Base-by-base conservation (phyloP, 35 echinoderm and acorn worm genomes). In the Heliocidaris erythrogramma region DNA sequence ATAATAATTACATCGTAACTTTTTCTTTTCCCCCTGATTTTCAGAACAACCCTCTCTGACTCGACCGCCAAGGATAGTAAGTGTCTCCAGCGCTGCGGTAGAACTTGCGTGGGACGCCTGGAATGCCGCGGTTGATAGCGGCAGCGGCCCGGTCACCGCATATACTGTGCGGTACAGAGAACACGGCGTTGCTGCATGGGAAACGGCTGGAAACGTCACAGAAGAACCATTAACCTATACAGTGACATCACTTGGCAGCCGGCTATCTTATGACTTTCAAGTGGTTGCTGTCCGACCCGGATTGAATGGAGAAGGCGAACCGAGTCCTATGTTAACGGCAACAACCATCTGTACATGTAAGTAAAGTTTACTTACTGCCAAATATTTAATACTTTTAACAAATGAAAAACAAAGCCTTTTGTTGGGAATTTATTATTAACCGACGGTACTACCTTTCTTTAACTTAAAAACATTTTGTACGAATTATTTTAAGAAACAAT, bases 281-380 rank as follows among this genome's bases (percentile, higher is more conserved):
- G 91, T 92, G 91, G 91, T 92, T 30, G 91, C 91, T 0, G 50
- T 92, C 13, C 16, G 91, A 21, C 91, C 91, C 29, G 91, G 91
- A n/a, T 0, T 27, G n/a, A 48, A 48, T 50, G 91, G 91, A 5
- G 48, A 92, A 92, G 91, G 91, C 0, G 48, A 32, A 30, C 91
- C 50, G 21, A 59, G 48, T 30, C 91, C 91, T 59, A 14, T 59
- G 6, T 9, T 92, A 50, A 17, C 91, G 2, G 49, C 91, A 30
- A 49, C 31, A 10, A 92, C 91, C 21, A 52, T 16, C n/a, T 92
- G 91, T 59, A 11, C n/a, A 52, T 32, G 91, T 92, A 59, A 92
- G 91, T 92, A 12, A 2, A 71, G 18, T 71, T 21, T n/a, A 78
- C 65, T 5, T 14, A 56, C 10, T 56, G 52, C 6, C 2, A 56